Conservation (phyloP, 2,888 invertebrate species). For the Rapana venosa region DNA sequence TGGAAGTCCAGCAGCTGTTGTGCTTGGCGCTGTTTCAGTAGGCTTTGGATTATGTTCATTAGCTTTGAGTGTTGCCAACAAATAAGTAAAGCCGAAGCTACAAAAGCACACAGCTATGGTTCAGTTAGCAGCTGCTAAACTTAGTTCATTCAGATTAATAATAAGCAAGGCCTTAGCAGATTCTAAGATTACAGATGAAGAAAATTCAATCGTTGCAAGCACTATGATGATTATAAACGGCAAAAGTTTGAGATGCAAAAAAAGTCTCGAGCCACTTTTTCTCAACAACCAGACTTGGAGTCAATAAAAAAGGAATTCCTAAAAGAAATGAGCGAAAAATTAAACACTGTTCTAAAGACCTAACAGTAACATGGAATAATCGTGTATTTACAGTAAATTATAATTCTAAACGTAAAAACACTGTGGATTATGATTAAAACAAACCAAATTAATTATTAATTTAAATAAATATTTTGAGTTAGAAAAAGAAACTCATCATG, state of each 20-base stretch:
- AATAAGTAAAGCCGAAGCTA: not conserved
- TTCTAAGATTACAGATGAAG: not conserved
- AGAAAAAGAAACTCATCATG: not conserved
- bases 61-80: not conserved
- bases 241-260: not conserved
- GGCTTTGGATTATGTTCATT: not conserved
- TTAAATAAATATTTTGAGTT: not conserved
- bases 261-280: not conserved
- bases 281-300: not conserved
- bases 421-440: not conserved
- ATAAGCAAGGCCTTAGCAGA: not conserved
- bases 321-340: not conserved
- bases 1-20: not conserved
- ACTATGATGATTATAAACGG: not conserved
- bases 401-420: not conserved
- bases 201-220: not conserved
- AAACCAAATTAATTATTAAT: not conserved
- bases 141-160: not conserved
- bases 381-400: not conserved
- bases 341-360: not conserved
- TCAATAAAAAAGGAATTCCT: not conserved
- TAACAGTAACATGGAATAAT: not conserved
- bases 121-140: not conserved
- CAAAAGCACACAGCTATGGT: slow-evolving; percentile 1
- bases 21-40: not conserved